Evolutionary conservation across 2,888 invertebrate species (phyloP), one percentile per base, ranked within the genome.

Genomic region (Amaurobius ferox): DNA sequence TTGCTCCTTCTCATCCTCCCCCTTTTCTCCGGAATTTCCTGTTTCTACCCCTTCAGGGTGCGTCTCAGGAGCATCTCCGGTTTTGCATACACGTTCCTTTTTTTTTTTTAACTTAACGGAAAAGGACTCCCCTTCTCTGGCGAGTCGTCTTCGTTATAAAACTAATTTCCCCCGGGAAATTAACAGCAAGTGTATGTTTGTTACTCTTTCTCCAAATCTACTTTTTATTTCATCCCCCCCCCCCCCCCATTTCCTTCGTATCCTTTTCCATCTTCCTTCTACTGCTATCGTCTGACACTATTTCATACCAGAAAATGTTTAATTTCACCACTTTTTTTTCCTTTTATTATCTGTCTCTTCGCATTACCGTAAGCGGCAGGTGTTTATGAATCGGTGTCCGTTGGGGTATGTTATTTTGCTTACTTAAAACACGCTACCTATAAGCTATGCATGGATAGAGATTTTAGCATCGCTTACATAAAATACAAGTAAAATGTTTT

Each of bases 111-210:
- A 19, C 72, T 71, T 71, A 72, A 71, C 44, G 72, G 77, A 68
- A 85, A 83, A 77, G 81, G 76, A 67, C 83, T 77, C 76, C 80
- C 55, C 80, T 62, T 66, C 55, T 30, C 32, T 48, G 80, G 67
- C 67, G 55, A 77, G 77, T 85, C 83, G 71, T 71, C 83, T 85
- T 85, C 83, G 83, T 85, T 85, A 85, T 85, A 85, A 85, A 85
- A 85, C 83, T 85, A 85, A 85, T 85, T 85, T 85, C 83, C 83
- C 83, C 48, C 66, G 83, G 83, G 83, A 85, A 85, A 85, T 85
- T 85, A 85, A 77, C 77, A 85, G 77, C 77, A 85, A 83, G 81
- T 83, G 81, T 62, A 77, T 85, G 83, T 83, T 77, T 76, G 83
- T 85, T 85, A 77, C 83, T 66, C 72, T 71, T 85, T 74, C 39